A percentile compares a stretch with the other conserved stretches of the same genome.
Evolutionary conservation across 2,113 vertebrate genomes (phyloP).

Genomic region (Nannobrachium achirus): DNA sequence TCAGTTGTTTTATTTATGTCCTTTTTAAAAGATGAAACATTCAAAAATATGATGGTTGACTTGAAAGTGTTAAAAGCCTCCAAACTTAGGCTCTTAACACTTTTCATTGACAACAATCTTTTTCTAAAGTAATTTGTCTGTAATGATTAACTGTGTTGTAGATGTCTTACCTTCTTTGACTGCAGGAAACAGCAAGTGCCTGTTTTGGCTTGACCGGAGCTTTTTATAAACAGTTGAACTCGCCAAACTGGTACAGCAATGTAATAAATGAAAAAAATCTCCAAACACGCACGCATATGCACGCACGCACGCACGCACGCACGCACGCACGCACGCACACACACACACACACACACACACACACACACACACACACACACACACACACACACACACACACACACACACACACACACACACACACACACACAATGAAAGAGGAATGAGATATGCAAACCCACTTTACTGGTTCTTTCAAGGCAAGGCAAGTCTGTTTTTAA

Average conservation of each 20-base stretch:
- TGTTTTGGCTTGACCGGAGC: background rate
- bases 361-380: background rate
- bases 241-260: slow-evolving; percentile 39
- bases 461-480: no score
- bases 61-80: slow-evolving; percentile 5
- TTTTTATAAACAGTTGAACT: slow-evolving; percentile 9
- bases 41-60: no score
- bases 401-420: background rate
- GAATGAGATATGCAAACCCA: no score
- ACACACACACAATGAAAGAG: no score
- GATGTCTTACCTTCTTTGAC: background rate
- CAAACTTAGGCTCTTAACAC: background rate
- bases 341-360: background rate
- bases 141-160: background rate
- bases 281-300: no score
- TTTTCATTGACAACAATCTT: background rate
- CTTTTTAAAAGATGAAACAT: no score
- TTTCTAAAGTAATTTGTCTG: background rate
- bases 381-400: background rate
- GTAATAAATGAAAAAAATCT: background rate
- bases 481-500: no score
- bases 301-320: background rate
- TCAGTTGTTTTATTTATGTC: no score
- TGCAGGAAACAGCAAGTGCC: background rate
- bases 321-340: background rate